Base-by-base conservation (phyloP, 2,888 invertebrate species). In the Heliconius erato region DNA sequence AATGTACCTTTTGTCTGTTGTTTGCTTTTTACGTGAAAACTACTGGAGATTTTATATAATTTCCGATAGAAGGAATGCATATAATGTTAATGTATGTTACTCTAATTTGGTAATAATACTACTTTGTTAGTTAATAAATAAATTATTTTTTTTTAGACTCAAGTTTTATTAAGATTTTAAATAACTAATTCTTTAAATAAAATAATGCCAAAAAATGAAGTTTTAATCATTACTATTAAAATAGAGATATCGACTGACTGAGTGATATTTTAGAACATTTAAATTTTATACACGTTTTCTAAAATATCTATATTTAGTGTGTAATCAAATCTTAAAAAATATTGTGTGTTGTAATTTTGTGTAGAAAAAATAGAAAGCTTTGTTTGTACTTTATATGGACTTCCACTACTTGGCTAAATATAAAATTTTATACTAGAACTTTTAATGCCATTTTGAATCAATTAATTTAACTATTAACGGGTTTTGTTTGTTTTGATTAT, bases 341-440 rank as follows among this genome's bases (percentile, higher is more conserved):
- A 28, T 67, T 28, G 14, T 26, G 23, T 26, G 3, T n/a, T 7
- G 3, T 19, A 2, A 9, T 40, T 49, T 19, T 65, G 40, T 40
- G 35, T 65, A 77, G 65, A 77, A 67, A 78, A 78, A 67, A 78
- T 78, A 78, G 19, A 65, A 26, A 76, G 32, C 19, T 80, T 80
- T 23, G 69, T 84, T 84, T 84, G 84, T 84, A 84, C 84, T 84
- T 71, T 54, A 78, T 80, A 82, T 82, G 78, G 82, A 84, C 79
- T 78, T 35, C 72, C 59, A 49, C 77, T 78, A 65, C 44, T 26
- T n/a, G 4, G 68, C 12, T 44, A 67, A 28, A 54, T 32, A 1
- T 28, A 69, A 32, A 67, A 74, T 28, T 26, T 81, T 28, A 32
- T 23, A 12, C 63, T 78, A 67, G 12, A 67, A 65, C 4, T 32